A percentile compares a stretch with the other conserved stretches of the same genome.
Evolutionary conservation across 2,113 vertebrate genomes (phyloP).

Genomic region (Diadophis punctatus): DNA sequence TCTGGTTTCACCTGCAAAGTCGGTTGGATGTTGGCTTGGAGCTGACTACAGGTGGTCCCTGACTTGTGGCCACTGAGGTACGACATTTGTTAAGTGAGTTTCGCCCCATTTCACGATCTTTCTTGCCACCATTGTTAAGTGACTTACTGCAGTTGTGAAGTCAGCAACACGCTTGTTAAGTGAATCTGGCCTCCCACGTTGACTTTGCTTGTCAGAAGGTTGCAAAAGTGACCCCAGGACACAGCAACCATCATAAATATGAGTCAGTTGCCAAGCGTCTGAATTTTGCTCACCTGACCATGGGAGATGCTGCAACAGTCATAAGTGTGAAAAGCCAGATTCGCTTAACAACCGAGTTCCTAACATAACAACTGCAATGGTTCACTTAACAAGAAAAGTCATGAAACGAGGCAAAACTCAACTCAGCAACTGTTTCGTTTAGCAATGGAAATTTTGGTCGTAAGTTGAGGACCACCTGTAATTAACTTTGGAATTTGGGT

Average conservation of each 20-base stretch:
- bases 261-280: not conserved
- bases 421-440: not conserved
- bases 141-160: too few species aligned
- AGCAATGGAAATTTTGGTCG: rapidly evolving
- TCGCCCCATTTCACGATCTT: not conserved
- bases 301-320: not conserved
- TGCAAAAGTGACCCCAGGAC: not conserved
- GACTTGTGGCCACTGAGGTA: too few species aligned
- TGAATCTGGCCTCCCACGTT: not conserved
- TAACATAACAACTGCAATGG: too few species aligned
- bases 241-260: not conserved
- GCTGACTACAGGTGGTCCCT: not conserved
- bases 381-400: too few species aligned
- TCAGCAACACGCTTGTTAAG: too few species aligned
- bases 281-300: not conserved
- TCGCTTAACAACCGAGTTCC: too few species aligned
- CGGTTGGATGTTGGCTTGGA: not conserved
- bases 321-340: not conserved
- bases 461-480: not conserved
- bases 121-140: not conserved
- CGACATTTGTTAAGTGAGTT: too few species aligned
- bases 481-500: slow-evolving; percentile 1
- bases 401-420: too few species aligned
- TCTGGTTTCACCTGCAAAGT: not conserved
- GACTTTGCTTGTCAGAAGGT: not conserved